Conservation (phyloP, 2,113 vertebrate genomes). For the Chrysemys picta region DNA sequence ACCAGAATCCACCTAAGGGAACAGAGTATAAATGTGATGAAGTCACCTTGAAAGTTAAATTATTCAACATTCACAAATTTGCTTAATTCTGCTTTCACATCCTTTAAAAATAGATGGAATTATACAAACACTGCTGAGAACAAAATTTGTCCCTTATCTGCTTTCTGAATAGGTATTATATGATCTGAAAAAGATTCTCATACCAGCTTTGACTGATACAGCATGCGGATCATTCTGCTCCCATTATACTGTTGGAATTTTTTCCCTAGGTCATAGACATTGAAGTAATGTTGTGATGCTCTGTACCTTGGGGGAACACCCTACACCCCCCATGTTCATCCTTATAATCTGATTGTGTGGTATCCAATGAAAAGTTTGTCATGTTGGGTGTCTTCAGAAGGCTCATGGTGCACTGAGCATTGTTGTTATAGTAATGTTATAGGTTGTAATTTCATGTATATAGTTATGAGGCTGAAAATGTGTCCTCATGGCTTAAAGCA, state of each 20-base stretch:
- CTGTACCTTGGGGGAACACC: too few relatives aligned
- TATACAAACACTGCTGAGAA: neutral
- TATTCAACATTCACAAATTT: neutral
- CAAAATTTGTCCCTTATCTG: neutral
- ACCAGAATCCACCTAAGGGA: neutral
- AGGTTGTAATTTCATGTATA: too few relatives aligned
- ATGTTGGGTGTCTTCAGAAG: too few relatives aligned
- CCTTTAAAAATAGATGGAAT: neutral
- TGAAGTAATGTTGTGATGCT: neutral
- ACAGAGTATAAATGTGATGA: neutral
- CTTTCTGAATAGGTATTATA: fast-evolving
- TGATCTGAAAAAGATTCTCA: neutral
- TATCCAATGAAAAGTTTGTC: too few relatives aligned
- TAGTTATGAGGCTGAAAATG: too few relatives aligned
- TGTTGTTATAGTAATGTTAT: too few relatives aligned
- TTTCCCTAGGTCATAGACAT: neutral
- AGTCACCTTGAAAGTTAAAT: neutral
- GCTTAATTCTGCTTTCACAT: neutral
- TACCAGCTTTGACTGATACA: neutral
- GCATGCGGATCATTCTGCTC: neutral
- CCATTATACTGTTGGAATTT: neutral
- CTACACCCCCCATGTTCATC: too few relatives aligned
- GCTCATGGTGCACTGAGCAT: too few relatives aligned
- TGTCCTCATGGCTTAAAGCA: too few relatives aligned
- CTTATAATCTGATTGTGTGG: too few relatives aligned